phyloP scores from a whole-genome alignment of 2,797 vertebrate genomes.

The Cheirogaleus major region DNA sequence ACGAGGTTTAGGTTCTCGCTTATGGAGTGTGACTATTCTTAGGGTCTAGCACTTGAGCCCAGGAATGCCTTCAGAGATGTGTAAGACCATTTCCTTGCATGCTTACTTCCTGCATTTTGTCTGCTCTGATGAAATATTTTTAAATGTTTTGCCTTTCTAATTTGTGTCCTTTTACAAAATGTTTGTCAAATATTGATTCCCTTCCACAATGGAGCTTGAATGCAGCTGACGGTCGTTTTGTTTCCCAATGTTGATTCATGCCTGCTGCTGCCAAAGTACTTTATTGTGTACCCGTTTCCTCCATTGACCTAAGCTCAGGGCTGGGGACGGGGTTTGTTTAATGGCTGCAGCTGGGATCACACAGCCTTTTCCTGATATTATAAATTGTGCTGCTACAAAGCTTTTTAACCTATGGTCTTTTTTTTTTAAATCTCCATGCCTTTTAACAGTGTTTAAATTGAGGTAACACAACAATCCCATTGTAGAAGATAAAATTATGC shows the following conservation, averaged over 20 bases:
- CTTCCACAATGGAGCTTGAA: constrained; percentile 56
- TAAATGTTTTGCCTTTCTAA: constrained; percentile 72
- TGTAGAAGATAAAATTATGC: constrained; percentile 16
- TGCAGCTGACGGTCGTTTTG: constrained; percentile 72
- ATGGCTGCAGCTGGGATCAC: constrained; percentile 65
- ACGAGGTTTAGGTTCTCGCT: neutral
- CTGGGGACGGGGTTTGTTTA: constrained; percentile 26
- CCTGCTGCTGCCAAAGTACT: constrained; percentile 55
- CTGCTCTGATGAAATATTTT: constrained; percentile 57
- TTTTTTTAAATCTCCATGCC: neutral
- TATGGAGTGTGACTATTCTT: neutral
- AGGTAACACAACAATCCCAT: neutral
- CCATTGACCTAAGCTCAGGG: constrained; percentile 39
- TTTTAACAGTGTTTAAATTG: constrained; percentile 4
- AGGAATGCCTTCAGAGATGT: neutral
- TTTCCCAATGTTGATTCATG: constrained; percentile 62
- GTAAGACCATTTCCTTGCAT: neutral
- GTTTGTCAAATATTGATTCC: constrained; percentile 79
- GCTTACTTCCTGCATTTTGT: constrained; percentile 5
- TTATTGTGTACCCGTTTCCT: constrained; percentile 56
- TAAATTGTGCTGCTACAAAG: neutral
- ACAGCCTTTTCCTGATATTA: constrained; percentile 1
- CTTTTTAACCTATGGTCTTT: neutral
- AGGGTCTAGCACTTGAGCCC: neutral
- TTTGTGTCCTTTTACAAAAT: constrained; percentile 66